Percentiles rank a stretch among this genome's conserved stretches.
These are phyloP conservation scores for Mastomys coucha DNA, from an alignment of 2,113 vertebrate species.

Conservation along the genomic window DNA sequence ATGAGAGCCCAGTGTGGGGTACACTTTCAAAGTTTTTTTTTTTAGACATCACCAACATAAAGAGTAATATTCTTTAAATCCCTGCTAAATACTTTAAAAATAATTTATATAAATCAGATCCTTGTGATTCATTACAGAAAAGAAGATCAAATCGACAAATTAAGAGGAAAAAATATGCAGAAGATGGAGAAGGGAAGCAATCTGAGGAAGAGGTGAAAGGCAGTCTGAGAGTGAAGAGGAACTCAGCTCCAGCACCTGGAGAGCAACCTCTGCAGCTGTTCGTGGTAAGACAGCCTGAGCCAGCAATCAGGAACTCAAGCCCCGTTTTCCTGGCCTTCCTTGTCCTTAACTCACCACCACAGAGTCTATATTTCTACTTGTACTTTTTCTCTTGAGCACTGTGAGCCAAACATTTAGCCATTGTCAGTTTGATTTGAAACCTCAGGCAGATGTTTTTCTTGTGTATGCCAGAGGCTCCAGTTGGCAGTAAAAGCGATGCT, in stretches of 20 bases:
- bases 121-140: slow-evolving; percentile 89
- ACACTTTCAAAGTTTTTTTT: slow-evolving; percentile 6
- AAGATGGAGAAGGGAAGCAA: slow-evolving; percentile 94
- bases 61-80: slow-evolving; percentile 28
- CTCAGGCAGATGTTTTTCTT: background rate
- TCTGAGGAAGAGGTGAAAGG: slow-evolving; percentile 96
- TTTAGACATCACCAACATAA: background rate
- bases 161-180: slow-evolving; percentile 97
- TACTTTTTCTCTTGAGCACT: background rate
- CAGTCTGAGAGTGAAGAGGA: slow-evolving; percentile 94
- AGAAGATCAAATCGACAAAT: slow-evolving; percentile 98
- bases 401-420: background rate
- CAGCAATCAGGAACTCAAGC: background rate
- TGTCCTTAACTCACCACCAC: background rate
- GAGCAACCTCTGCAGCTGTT: slow-evolving; percentile 95
- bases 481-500: background rate
- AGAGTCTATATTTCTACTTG: background rate
- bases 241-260: slow-evolving; percentile 86
- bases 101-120: slow-evolving; percentile 42
- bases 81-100: slow-evolving; percentile 31
- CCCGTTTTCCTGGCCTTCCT: background rate
- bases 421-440: background rate
- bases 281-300: slow-evolving; percentile 90
- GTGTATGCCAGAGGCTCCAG: background rate
- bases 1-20: background rate